Base-by-base conservation (phyloP, 1,140 invertebrate species). In the Halesus radiatus region DNA sequence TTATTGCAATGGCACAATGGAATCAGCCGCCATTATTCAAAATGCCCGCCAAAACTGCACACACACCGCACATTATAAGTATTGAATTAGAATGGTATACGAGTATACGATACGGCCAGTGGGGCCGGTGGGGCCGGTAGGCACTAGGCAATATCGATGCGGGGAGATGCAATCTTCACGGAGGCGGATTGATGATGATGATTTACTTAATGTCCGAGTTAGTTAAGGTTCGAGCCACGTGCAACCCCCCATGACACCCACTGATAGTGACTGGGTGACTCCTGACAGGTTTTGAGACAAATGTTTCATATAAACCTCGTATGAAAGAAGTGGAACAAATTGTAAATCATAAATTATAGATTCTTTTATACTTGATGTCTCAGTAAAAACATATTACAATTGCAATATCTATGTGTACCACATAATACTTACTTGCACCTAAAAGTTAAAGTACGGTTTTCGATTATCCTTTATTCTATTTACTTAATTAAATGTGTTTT, bases 151-250 rank as follows among this genome's bases (percentile, higher is more conserved):
- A 7, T 32, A 32, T 45, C 8, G 37, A 45, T 79, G 64, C 77
- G 53, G 77, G 76, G 77, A 58, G 76, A 78, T 78, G 60, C 45
- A 29, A 68, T 78, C 74, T 76, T 37, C 32, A 20, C 56, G 18
- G 29, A 7, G 10, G 50, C 45, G 20, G 23, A 54, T 74, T 64
- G 62, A 66, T 68, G 62, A 66, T 58, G 72, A 56, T 74, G 66
- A 45, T 32, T 70, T 73, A 72, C 77, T 79, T 50, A 79, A 79
- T 79, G 78, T 75, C 78, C 78, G 62, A 64, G 70, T 80, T 80
- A 80, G 78, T 80, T 74, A 74, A 80, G 78, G 78, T 37, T 60
- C 52, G 52, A 22, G 56, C 26, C 54, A 75, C 72, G 72, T 75
- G 72, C 76, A 37, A 32, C 58, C 16, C 37, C 22, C 37, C 37